Conservation (phyloP, 2,113 vertebrate species). For the Hippocampus abdominalis region DNA sequence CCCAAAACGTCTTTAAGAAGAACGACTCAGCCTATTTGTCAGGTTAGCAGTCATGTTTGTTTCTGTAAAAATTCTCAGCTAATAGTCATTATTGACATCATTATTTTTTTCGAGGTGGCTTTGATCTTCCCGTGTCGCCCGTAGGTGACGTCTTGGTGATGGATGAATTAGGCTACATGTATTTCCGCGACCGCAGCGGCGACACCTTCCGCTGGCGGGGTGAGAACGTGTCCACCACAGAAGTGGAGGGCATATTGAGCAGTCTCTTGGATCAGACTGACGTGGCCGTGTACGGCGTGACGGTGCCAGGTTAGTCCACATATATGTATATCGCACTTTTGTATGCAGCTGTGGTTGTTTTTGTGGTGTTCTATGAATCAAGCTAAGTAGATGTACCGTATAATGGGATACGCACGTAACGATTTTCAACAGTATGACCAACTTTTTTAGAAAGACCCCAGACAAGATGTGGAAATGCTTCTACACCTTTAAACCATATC, state of each 20-base stretch:
- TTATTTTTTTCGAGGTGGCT: not conserved
- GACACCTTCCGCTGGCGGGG: slow-evolving; percentile 92
- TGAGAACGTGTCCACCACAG: slow-evolving; percentile 88
- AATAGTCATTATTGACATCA: not conserved
- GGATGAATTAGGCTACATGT: slow-evolving; percentile 93
- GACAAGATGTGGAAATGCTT: no score
- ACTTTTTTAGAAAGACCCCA: no score
- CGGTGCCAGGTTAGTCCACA: slow-evolving; percentile 74
- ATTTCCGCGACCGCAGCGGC: slow-evolving; percentile 84
- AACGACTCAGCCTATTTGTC: slow-evolving; percentile 87
- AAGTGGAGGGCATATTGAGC: slow-evolving; percentile 85
- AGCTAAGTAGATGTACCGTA: no score
- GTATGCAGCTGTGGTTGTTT: no score
- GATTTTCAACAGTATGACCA: no score
- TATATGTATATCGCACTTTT: no score
- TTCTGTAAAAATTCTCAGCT: not conserved
- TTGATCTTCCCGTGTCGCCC: not conserved
- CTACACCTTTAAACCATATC: no score
- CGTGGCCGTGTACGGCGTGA: slow-evolving; percentile 84
- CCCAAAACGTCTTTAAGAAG: slow-evolving; percentile 78
- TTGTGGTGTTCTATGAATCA: no score
- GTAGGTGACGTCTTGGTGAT: slow-evolving; percentile 87
- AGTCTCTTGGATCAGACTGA: slow-evolving; percentile 80
- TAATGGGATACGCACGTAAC: no score
- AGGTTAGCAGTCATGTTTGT: slow-evolving; percentile 60